Percentiles rank a stretch among this genome's conserved stretches.
Conservation (phyloP, 2,797 vertebrate genomes). For the Pipistrellus nathusii region DNA sequence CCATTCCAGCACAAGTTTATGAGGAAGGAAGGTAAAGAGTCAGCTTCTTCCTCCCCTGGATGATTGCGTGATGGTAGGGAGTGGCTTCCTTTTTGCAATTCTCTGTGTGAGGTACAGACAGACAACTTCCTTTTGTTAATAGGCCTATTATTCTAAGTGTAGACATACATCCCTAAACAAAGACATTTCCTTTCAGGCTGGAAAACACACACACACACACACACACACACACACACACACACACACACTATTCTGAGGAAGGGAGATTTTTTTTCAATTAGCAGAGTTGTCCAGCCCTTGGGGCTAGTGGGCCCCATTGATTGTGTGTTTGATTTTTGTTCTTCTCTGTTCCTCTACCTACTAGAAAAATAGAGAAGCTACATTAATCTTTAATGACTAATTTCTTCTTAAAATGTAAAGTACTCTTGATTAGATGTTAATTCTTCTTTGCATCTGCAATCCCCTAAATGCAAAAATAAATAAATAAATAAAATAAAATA, state of each 20-base stretch:
- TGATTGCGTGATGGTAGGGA: not conserved
- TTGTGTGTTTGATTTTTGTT: conserved; percentile 30
- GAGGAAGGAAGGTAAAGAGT: not conserved
- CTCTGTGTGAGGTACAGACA: not conserved
- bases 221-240: not conserved
- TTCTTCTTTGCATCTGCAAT: not conserved
- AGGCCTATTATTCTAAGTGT: not conserved
- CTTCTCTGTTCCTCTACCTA: not conserved
- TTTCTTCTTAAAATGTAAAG: conserved; percentile 30
- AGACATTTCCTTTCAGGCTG: not conserved
- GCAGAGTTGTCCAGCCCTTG: not conserved
- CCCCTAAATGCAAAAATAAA: not conserved
- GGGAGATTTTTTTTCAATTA: conserved; percentile 29
- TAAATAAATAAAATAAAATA: no score
- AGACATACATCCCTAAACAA: not conserved
- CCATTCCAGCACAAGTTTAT: not conserved
- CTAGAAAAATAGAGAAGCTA: not conserved
- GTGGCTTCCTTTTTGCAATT: conserved; percentile 14
- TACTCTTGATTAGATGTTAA: conserved; percentile 21
- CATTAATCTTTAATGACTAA: conserved; percentile 7
- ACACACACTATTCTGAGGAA: not conserved
- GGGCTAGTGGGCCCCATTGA: not conserved
- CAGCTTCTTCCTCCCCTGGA: not conserved
- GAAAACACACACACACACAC: not conserved
- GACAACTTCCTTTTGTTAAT: conserved; percentile 33